phyloP scores from a whole-genome alignment of 2,888 invertebrate genomes.

The Leptura quadrifasciata region DNA sequence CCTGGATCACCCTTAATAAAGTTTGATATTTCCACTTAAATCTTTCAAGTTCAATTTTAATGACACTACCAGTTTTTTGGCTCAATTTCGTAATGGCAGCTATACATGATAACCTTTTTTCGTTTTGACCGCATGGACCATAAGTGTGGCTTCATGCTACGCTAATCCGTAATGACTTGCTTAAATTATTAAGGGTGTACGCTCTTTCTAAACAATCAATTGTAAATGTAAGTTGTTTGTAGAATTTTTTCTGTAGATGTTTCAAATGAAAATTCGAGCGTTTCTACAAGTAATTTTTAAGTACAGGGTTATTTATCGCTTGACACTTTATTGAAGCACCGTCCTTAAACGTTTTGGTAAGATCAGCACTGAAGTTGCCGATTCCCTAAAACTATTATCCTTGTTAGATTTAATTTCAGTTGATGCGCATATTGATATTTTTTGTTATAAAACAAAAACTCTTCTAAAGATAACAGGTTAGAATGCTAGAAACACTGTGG shows the following conservation, averaged over 20 bases:
- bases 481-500: too few relatives aligned
- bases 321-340: neutral
- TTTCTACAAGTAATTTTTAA: neutral
- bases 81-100: neutral
- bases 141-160: neutral
- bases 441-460: too few relatives aligned
- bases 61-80: neutral
- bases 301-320: neutral
- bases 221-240: neutral
- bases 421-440: too few relatives aligned
- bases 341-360: too few relatives aligned
- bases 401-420: too few relatives aligned
- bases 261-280: neutral
- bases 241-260: neutral
- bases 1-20: neutral
- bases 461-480: too few relatives aligned
- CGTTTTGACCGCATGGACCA: too few relatives aligned
- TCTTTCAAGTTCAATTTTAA: neutral
- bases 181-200: slow-evolving; percentile 3
- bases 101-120: neutral
- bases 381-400: too few relatives aligned
- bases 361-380: too few relatives aligned
- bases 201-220: slow-evolving; percentile 2
- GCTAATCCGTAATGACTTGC: neutral
- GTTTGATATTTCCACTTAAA: neutral